A percentile compares a stretch with the other conserved stretches of the same genome.
These are phyloP conservation scores for Argya squamiceps DNA, from an alignment of 2,797 vertebrate genomes.

Conservation along the genomic window DNA sequence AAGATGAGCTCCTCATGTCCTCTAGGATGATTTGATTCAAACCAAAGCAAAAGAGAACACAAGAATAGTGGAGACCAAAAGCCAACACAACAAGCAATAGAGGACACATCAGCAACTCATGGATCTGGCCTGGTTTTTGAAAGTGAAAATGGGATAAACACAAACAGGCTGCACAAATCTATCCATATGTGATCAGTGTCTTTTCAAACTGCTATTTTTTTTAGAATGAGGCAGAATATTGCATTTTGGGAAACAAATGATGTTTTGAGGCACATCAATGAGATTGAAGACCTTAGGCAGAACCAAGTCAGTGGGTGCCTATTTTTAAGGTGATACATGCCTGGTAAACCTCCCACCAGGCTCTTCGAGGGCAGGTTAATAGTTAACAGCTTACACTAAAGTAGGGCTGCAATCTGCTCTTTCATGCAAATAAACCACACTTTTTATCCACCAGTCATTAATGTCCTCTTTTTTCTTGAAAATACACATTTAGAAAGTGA, in stretches of 20 bases:
- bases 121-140: background rate
- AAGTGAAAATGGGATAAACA: background rate
- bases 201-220: background rate
- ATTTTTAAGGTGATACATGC: background rate
- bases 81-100: background rate
- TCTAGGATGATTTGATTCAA: background rate
- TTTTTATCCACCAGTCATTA: background rate
- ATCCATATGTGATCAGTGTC: background rate
- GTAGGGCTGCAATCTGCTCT: background rate
- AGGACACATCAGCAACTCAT: background rate
- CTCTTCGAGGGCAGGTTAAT: background rate
- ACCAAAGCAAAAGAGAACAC: background rate
- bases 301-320: background rate
- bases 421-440: background rate
- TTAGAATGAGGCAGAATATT: background rate
- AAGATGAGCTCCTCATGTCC: background rate
- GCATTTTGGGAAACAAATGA: background rate
- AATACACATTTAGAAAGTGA: background rate
- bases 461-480: background rate
- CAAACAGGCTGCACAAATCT: background rate
- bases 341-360: background rate
- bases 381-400: background rate
- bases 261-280: background rate
- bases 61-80: background rate
- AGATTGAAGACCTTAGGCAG: background rate